Base-by-base conservation (phyloP, 2,113 vertebrate species). In the Takifugu flavidus region DNA sequence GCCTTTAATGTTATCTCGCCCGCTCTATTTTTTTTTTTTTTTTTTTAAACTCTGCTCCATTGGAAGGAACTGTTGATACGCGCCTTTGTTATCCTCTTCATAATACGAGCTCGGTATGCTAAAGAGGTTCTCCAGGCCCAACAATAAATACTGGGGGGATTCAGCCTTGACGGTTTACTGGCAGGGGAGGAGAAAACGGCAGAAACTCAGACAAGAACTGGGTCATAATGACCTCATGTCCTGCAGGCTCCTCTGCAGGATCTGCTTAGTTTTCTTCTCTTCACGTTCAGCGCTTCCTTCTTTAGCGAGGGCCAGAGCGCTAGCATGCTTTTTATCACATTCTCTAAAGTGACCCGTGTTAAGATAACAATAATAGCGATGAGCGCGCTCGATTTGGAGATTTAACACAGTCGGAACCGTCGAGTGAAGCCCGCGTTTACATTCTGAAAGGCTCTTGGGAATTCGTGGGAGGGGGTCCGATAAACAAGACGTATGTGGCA, bases 1-100 rank as follows among this genome's bases (percentile, higher is more conserved):
- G 90, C 88, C 85, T 92, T 91, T 91, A 92, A 92, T 91, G 89
- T 92, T 92, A 92, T 91, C 90, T 90, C 71, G 2, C 82, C 73
- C 56, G 79, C 84, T 80, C 20, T 20, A 20, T 20, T 20, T 86
- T 78, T 78, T 20, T n/a, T 49, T 25, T 10, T 20, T 50, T 50
- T 53, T 34, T 53, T 83, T 79, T 64, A 81, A 89, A 88, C 80
- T 84, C 75, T 74, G 77, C 82, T 91, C 82, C 89, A 82, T 85
- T 87, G 84, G 84, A 87, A 91, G 82, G 79, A 91, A 91, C 89
- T 91, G 88, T 91, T 89, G 89, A 89, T 91, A 88, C 67, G 86
- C 56, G 79, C 83, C 81, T 88, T 92, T 91, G 88, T 92, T 87
- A 89, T 88, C 82, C 86, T 80, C 79, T 62, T 88, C 80, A 84